phyloP scores from a whole-genome alignment of 2,113 vertebrate genomes.

The Egretta garzetta region DNA sequence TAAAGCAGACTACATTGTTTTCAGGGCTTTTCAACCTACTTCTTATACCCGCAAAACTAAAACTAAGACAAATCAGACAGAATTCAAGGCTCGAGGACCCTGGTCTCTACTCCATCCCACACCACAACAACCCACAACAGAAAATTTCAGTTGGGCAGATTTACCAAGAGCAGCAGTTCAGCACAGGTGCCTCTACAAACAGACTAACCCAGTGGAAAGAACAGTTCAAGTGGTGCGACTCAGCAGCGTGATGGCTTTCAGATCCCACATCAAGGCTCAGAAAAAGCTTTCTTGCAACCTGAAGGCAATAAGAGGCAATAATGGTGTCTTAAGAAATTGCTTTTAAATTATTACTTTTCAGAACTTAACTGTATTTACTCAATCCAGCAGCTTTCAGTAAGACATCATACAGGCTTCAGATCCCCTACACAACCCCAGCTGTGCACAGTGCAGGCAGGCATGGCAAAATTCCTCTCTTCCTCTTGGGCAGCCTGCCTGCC shows the following conservation, averaged over 20 bases:
- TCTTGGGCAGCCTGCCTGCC: not conserved
- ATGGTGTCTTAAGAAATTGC: not conserved
- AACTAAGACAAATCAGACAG: not conserved
- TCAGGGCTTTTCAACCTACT: not conserved
- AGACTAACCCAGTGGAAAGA: not conserved
- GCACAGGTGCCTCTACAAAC: constrained; percentile 28
- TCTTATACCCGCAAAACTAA: not conserved
- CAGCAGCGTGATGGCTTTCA: not conserved
- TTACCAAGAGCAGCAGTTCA: not conserved
- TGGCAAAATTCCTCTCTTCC: not conserved
- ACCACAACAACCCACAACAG: not conserved
- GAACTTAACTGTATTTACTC: not conserved
- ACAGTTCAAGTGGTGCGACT: not conserved
- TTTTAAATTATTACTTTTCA: not conserved
- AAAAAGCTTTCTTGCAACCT: not conserved
- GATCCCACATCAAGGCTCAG: not conserved
- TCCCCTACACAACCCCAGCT: not conserved
- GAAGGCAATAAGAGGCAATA: not conserved
- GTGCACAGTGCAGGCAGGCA: not conserved
- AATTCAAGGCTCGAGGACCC: not conserved
- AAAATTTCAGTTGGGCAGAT: constrained; percentile 7
- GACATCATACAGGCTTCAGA: not conserved
- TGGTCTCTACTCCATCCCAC: not conserved
- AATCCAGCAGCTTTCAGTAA: not conserved
- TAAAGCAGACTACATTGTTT: not conserved